Percentiles rank a stretch among this genome's conserved stretches.
Evolutionary conservation across 2,113 vertebrate genomes (phyloP).

Genomic region (Irena cyanogastra): DNA sequence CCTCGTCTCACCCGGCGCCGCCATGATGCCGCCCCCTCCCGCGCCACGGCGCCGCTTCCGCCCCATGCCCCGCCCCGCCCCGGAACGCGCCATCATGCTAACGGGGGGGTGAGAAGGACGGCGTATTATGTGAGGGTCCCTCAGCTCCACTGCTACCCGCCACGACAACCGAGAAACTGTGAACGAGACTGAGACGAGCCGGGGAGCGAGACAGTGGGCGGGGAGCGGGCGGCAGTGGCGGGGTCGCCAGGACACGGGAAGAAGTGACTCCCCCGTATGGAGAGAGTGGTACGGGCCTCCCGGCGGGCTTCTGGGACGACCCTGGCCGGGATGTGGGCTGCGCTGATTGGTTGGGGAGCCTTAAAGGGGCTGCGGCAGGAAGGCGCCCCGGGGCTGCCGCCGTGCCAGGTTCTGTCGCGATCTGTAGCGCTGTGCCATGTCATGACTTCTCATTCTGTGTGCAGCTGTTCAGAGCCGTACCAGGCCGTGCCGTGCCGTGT

Average conservation of each 20-base stretch:
- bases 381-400: accelerated
- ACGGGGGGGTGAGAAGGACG: accelerated
- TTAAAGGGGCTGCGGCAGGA: not conserved
- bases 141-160: accelerated
- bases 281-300: not conserved
- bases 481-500: no score
- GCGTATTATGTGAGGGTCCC: accelerated
- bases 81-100: not conserved
- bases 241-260: accelerated
- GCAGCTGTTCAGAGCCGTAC: no score
- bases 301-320: not conserved
- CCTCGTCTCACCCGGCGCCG: not conserved
- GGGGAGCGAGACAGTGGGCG: accelerated
- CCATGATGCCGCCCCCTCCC: not conserved
- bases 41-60: slow-evolving; percentile 29
- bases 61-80: not conserved
- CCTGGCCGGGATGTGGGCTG: slow-evolving; percentile 34
- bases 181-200: accelerated
- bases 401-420: accelerated
- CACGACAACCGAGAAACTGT: accelerated
- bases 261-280: accelerated
- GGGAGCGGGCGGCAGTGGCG: accelerated
- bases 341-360: slow-evolving; percentile 17
- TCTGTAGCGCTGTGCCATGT: no score
- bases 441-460: no score